Conservation (phyloP, 2,113 vertebrate species). For the Malurus alboscapulatus region DNA sequence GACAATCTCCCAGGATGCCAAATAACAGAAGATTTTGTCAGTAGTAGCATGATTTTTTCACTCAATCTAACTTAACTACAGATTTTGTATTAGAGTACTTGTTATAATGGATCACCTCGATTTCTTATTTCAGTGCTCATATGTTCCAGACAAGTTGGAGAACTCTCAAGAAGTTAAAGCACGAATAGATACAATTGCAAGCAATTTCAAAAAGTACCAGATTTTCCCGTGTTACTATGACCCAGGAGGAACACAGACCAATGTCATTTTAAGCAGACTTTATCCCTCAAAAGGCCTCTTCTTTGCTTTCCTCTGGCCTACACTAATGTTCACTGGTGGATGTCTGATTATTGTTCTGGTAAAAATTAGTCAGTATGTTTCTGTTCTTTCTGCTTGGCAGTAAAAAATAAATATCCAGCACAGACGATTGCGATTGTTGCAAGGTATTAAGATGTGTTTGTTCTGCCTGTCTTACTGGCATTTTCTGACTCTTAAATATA, state of each 20-base stretch:
- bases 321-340: constrained; percentile 73
- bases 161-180: constrained; percentile 58
- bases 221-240: constrained; percentile 71
- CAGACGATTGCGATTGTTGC: not conserved
- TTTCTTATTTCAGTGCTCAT: constrained; percentile 75
- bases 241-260: constrained; percentile 46
- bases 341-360: constrained; percentile 76
- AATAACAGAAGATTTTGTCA: not conserved
- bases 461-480: not conserved
- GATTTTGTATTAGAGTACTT: not conserved
- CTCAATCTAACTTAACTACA: not conserved
- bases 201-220: constrained; percentile 56
- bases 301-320: constrained; percentile 75
- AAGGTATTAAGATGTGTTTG: not conserved
- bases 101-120: not conserved
- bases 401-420: not conserved
- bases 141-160: constrained; percentile 66
- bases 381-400: constrained; percentile 73
- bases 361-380: constrained; percentile 77
- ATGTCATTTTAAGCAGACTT: constrained; percentile 65
- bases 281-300: constrained; percentile 62
- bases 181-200: constrained; percentile 61
- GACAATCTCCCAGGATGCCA: not conserved
- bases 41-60: not conserved
- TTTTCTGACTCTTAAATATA: not conserved